Evolutionary conservation across 2,113 vertebrate genomes (phyloP).

Genomic region (Gadus macrocephalus): DNA sequence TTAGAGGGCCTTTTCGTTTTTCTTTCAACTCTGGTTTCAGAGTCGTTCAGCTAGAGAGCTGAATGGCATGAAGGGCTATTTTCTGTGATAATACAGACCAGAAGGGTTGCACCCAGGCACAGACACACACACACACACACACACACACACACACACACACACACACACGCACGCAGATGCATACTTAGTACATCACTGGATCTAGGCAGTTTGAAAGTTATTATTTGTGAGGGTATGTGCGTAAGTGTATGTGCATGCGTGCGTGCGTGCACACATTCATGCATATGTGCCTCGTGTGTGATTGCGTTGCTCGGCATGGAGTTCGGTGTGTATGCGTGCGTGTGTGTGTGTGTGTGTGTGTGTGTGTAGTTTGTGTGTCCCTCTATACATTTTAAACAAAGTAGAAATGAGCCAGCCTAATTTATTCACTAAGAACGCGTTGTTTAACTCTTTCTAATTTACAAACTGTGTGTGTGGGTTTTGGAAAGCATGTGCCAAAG

Average conservation of each 20-base stretch:
- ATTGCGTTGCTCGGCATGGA: too few species aligned
- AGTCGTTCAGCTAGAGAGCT: too few species aligned
- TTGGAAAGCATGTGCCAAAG: slow-evolving; percentile 40
- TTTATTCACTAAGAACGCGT: not conserved
- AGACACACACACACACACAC: not conserved
- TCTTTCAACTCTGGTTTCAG: too few species aligned
- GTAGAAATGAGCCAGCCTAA: not conserved
- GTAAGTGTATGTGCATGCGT: slow-evolving; percentile 8
- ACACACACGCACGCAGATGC: slow-evolving; percentile 29
- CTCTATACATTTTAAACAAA: too few species aligned
- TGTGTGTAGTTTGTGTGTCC: slow-evolving; percentile 14
- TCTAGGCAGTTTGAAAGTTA: slow-evolving; percentile 56
- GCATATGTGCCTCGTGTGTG: slow-evolving; percentile 14
- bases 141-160: slow-evolving; percentile 7
- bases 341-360: slow-evolving; percentile 2
- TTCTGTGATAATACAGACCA: slow-evolving; percentile 70
- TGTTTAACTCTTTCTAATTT: not conserved
- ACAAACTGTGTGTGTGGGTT: slow-evolving; percentile 38
- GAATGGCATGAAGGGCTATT: slow-evolving; percentile 45
- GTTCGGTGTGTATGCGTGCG: slow-evolving; percentile 3
- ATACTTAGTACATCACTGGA: slow-evolving; percentile 47
- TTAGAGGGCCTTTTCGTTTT: too few species aligned
- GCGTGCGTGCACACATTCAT: slow-evolving; percentile 3
- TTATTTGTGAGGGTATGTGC: slow-evolving; percentile 56
- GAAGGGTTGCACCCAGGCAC: slow-evolving; percentile 45